phyloP scores from a whole-genome alignment of 1,140 invertebrate genomes.

The Cydia amplana region DNA sequence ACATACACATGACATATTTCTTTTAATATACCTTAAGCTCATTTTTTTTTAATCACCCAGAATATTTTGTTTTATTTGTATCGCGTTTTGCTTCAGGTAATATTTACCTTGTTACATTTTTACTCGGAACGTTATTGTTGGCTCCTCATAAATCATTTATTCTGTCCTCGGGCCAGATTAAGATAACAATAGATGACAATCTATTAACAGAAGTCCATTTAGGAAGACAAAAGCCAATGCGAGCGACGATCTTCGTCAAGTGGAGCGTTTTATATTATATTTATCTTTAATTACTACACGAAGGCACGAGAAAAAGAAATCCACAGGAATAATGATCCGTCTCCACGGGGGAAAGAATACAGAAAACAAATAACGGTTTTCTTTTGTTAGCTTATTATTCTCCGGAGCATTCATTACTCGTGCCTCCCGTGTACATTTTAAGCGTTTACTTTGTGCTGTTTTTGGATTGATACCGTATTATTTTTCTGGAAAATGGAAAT shows the following conservation, averaged over 20 bases:
- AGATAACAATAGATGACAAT: conserved; percentile 77
- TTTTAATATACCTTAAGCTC: not conserved
- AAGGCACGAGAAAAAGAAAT: conserved; percentile 54
- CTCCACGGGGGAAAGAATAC: conserved; percentile 62
- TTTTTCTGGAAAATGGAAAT: conserved; percentile 3
- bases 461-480: conserved; percentile 26
- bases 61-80: not conserved
- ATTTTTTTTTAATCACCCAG: not conserved
- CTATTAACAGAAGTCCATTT: conserved; percentile 74
- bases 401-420: conserved; percentile 71
- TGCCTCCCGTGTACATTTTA: conserved; percentile 45
- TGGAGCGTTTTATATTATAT: conserved; percentile 77
- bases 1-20: no score
- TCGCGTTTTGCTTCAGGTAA: conserved; percentile 3
- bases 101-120: conserved; percentile 37
- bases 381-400: conserved; percentile 78
- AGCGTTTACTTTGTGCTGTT: conserved; percentile 43
- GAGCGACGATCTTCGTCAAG: conserved; percentile 62
- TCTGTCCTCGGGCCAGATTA: conserved; percentile 68
- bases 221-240: conserved; percentile 67
- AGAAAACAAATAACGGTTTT: conserved; percentile 77
- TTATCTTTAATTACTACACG: conserved; percentile 79
- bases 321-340: conserved; percentile 70
- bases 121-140: conserved; percentile 39
- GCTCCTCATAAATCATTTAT: conserved; percentile 76